Evolutionary conservation across 2,888 invertebrate species (phyloP).

Genomic region (Panopea generosa): DNA sequence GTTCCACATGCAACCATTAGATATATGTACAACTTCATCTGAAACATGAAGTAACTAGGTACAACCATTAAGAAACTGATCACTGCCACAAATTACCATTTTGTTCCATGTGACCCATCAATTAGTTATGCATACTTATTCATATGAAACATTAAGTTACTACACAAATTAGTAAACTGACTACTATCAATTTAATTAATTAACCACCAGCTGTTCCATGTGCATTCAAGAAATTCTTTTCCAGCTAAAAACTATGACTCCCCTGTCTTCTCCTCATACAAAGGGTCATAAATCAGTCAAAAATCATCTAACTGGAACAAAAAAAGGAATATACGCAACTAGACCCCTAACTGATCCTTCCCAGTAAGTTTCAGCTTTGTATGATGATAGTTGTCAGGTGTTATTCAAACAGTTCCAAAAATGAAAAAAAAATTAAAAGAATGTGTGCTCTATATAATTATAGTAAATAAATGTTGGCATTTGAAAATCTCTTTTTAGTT

Average conservation of each 20-base stretch:
- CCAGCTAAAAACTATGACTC: too few species aligned
- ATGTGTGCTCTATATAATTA: too few species aligned
- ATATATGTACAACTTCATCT: slow-evolving; percentile 54
- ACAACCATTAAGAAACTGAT: slow-evolving; percentile 76
- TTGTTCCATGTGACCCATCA: slow-evolving; percentile 78
- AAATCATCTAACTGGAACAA: too few species aligned
- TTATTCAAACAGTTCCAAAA: too few species aligned
- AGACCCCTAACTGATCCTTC: not conserved
- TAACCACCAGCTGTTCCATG: slow-evolving; percentile 84
- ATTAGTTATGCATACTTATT: slow-evolving; percentile 37
- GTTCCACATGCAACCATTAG: slow-evolving; percentile 72
- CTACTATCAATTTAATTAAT: slow-evolving; percentile 79
- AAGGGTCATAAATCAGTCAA: too few species aligned
- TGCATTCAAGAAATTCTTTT: slow-evolving; percentile 37
- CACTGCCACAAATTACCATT: slow-evolving; percentile 84
- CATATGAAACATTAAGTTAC: slow-evolving; percentile 29
- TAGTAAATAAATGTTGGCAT: too few species aligned
- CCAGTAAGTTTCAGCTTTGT: not conserved
- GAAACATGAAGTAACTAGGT: slow-evolving; percentile 59
- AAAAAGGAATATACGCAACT: not conserved
- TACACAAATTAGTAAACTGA: slow-evolving; percentile 74
- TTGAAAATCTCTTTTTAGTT: too few species aligned
- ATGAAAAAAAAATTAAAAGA: too few species aligned
- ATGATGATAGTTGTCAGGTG: not conserved
- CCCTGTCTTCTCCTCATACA: too few species aligned